These are phyloP conservation scores for Solenodon paradoxus DNA, from an alignment of 2,113 vertebrate genomes.

Conservation along the genomic window DNA sequence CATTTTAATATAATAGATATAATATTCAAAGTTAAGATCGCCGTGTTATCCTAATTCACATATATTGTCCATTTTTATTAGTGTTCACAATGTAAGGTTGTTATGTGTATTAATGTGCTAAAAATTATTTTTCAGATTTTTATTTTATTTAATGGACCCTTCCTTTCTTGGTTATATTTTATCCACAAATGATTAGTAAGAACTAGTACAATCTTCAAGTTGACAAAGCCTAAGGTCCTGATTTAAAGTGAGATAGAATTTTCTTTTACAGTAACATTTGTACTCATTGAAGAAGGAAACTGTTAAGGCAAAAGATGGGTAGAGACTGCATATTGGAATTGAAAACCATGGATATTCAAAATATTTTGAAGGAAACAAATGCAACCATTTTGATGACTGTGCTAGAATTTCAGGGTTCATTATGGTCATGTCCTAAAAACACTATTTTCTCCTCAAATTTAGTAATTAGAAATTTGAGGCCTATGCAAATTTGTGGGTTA, in stretches of 20 bases:
- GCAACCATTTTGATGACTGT: not conserved
- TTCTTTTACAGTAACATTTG: not conserved
- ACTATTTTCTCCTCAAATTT: not conserved
- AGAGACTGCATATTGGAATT: not conserved
- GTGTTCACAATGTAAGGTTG: not conserved
- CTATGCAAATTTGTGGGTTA: not conserved
- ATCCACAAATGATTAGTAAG: not conserved
- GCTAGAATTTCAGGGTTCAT: not conserved
- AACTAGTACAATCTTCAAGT: not conserved
- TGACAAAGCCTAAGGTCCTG: not conserved
- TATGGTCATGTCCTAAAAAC: not conserved
- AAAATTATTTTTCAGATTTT: not conserved
- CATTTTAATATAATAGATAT: slow-evolving; percentile 9
- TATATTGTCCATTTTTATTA: not conserved
- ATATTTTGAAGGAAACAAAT: slow-evolving; percentile 4
- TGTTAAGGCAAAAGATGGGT: not conserved
- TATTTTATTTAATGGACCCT: slow-evolving; percentile 6
- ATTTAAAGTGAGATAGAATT: not conserved
- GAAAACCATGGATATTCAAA: not conserved
- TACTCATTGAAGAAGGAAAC: slow-evolving; percentile 17
- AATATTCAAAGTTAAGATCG: slow-evolving; percentile 20
- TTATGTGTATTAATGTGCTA: not conserved
- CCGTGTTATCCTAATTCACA: not conserved
- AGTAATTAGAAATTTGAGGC: not conserved
- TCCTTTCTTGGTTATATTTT: slow-evolving; percentile 33